Conservation (phyloP, 2,797 vertebrate species). For the Pygocentrus nattereri region DNA sequence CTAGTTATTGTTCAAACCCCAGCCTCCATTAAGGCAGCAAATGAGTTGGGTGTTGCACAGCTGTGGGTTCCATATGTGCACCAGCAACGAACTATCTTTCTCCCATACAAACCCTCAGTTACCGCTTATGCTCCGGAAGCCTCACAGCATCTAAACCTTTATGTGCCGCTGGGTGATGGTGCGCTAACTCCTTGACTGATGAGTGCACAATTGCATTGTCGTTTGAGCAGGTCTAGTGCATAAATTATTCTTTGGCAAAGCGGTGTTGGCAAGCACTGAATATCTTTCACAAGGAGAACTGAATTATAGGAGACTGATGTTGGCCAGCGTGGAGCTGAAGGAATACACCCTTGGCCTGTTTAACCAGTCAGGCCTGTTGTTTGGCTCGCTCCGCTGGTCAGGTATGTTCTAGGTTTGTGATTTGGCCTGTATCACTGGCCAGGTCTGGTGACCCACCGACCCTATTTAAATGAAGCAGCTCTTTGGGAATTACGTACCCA, state of each 20-base stretch:
- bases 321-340: not conserved
- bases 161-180: constrained; percentile 59
- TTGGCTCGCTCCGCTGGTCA: not conserved
- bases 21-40: constrained; percentile 44
- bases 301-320: not conserved
- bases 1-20: constrained; percentile 42
- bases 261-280: constrained; percentile 5
- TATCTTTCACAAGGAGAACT: not conserved
- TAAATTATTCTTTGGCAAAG: constrained; percentile 19
- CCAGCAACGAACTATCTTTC: constrained; percentile 44
- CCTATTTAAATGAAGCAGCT: not conserved
- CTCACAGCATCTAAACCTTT: constrained; percentile 56
- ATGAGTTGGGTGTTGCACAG: constrained; percentile 41
- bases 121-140: constrained; percentile 13
- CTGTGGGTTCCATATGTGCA: constrained; percentile 48
- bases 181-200: constrained; percentile 67
- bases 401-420: not conserved
- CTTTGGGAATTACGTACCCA: not conserved
- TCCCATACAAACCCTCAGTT: constrained; percentile 37
- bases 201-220: constrained; percentile 68
- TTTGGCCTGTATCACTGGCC: not conserved
- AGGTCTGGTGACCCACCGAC: too few species aligned
- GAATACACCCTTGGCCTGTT: not conserved
- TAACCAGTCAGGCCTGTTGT: not conserved
- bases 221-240: constrained; percentile 43